Evolutionary conservation across 2,113 vertebrate genomes (phyloP), one percentile per base, ranked within the genome.

Genomic region (Brachirus orientalis): DNA sequence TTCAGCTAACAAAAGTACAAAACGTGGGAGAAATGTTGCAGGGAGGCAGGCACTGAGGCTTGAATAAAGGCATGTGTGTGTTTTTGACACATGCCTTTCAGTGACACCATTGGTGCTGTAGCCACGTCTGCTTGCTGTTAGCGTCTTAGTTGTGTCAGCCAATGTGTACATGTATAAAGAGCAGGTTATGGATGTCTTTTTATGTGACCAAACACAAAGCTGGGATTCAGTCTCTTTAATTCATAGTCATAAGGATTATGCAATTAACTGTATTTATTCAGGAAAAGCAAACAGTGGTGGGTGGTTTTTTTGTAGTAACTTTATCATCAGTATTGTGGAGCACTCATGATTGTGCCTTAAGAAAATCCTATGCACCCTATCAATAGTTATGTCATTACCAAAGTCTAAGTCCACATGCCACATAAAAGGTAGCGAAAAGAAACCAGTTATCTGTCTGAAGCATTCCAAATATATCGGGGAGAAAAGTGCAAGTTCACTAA

Each of bases 381-480:
- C 73, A 48, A 75, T 22, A 71, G 20, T 44, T 63, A 60, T 80
- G 48, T 75, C 77, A 75, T 78, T 79, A 90, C 91, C 91, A 92
- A 91, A 92, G 91, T 75, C 61, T 46, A 77, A 72, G 63, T 80
- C 69, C 72, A 58, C 14, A 43, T 46, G 58, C 63, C 72, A 73
- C 52, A 50, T 52, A 58, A 72, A 76, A 87, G 85, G 75, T 86
- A 86, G 87, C 81, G 88, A 92, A 28, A 89, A 90, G 89, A 92
- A 78, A 80, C 43, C 52, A 18, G 38, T 59, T 62, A 50, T 78
- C 65, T 61, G 38, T 69, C 46, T 59, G 70, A 75, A 72, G 75
- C 86, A 85, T 90, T 90, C 87, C 85, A 81, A 69, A 86, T 69
- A 51, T 75, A 62, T 71, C 71, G 80, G 67, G 76, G 69, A 78